Percentiles rank a stretch among this genome's conserved stretches.
Evolutionary conservation across 2,797 vertebrate species (phyloP).

Genomic region (Enoplosus armatus): DNA sequence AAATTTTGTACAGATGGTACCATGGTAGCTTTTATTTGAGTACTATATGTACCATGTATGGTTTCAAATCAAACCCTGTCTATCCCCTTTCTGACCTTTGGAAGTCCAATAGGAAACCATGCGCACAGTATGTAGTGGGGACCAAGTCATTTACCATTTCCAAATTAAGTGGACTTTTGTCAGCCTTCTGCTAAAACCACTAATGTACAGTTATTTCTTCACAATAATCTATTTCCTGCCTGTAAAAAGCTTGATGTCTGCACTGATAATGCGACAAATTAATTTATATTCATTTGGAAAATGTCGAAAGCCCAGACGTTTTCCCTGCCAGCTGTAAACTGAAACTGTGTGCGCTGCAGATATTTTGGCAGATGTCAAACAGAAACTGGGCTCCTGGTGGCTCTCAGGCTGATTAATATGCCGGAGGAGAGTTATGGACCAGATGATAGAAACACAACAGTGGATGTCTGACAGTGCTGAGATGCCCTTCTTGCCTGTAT

Average conservation of each 20-base stretch:
- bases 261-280: conserved; percentile 18
- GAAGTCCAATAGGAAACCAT: background rate
- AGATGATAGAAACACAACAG: conserved; percentile 37
- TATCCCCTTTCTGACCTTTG: background rate
- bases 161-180: background rate
- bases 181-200: background rate
- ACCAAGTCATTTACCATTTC: background rate
- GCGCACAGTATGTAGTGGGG: background rate
- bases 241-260: conserved; percentile 9
- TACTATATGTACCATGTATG: no score
- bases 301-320: conserved; percentile 21
- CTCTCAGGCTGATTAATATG: conserved; percentile 54
- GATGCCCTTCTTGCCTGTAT: conserved; percentile 26
- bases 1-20: no score
- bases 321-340: conserved; percentile 42
- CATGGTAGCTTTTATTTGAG: no score
- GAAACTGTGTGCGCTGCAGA: conserved; percentile 37
- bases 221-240: background rate
- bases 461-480: conserved; percentile 18
- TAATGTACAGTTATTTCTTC: background rate
- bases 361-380: conserved; percentile 45
- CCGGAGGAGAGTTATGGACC: conserved; percentile 9
- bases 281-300: conserved; percentile 39
- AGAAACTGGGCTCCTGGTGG: conserved; percentile 32
- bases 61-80: background rate